Percentiles rank a stretch among this genome's conserved stretches.
Evolutionary conservation across 2,888 invertebrate species (phyloP).

Genomic region (Drosophila mettleri): DNA sequence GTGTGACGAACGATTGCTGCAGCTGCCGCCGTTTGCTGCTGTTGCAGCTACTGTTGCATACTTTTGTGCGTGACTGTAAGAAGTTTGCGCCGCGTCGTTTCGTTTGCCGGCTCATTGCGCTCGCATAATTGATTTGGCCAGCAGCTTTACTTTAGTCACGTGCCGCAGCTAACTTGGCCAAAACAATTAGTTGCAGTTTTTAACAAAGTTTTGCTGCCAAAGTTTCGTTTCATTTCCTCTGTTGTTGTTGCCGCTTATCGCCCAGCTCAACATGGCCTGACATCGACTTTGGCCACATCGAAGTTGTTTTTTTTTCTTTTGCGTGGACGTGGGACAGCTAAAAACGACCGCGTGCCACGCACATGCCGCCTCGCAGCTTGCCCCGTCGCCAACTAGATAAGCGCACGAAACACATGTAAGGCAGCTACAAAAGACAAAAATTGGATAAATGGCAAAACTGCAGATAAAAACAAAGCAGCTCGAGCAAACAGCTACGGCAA

Average conservation of each 20-base stretch:
- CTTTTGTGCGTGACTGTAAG: slow-evolving; percentile 26
- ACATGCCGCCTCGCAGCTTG: slow-evolving; percentile 36
- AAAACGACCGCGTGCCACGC: slow-evolving; percentile 39
- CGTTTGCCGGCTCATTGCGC: slow-evolving; percentile 60
- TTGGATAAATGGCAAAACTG: slow-evolving; percentile 41
- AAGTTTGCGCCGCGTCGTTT: slow-evolving; percentile 22
- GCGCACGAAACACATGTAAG: slow-evolving; percentile 54
- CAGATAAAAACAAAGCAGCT: slow-evolving; percentile 19
- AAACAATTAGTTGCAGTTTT: slow-evolving; percentile 74
- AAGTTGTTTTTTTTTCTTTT: slow-evolving; percentile 30
- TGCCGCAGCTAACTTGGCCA: slow-evolving; percentile 67
- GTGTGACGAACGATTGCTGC: slow-evolving; percentile 56
- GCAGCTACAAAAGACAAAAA: slow-evolving; percentile 51
- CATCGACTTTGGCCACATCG: slow-evolving; percentile 42
- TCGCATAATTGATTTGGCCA: slow-evolving; percentile 66
- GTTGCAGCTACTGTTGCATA: slow-evolving; percentile 37
- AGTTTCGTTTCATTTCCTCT: slow-evolving; percentile 40
- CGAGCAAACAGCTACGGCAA: slow-evolving; percentile 10
- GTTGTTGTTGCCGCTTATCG: slow-evolving; percentile 56
- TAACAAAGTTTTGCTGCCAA: slow-evolving; percentile 58
- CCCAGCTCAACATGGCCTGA: slow-evolving; percentile 35
- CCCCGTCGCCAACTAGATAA: slow-evolving; percentile 53
- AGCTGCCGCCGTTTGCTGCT: slow-evolving; percentile 10
- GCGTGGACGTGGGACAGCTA: slow-evolving; percentile 38
- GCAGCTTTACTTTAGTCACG: slow-evolving; percentile 67